phyloP scores from a whole-genome alignment of 2,888 invertebrate species.

The Drosophila fulvimacula region DNA sequence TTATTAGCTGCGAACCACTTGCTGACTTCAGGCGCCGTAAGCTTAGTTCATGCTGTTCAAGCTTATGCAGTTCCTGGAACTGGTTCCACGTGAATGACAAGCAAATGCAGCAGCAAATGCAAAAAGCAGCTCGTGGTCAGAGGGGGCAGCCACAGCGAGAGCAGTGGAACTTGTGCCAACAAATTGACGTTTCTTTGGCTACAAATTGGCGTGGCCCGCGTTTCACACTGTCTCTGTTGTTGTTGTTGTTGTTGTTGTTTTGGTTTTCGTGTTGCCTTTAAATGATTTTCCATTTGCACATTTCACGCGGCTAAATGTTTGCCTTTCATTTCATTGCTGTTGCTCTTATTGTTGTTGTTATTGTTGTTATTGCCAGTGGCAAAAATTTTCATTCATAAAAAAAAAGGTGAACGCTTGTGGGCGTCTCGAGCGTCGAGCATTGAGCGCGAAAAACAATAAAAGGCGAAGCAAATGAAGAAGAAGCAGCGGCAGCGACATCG shows the following conservation, averaged over 20 bases:
- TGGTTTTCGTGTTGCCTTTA: slow-evolving; percentile 51
- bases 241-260: slow-evolving; percentile 27
- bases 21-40: neutral
- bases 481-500: slow-evolving; percentile 31
- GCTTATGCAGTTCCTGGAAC: slow-evolving; percentile 10
- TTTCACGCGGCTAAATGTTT: slow-evolving; percentile 67
- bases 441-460: slow-evolving; percentile 73
- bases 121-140: neutral
- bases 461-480: slow-evolving; percentile 36
- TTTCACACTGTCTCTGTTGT: slow-evolving; percentile 19
- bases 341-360: slow-evolving; percentile 30
- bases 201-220: slow-evolving; percentile 38
- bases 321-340: slow-evolving; percentile 26
- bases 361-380: slow-evolving; percentile 50
- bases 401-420: slow-evolving; percentile 70
- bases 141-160: neutral
- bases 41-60: neutral
- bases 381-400: slow-evolving; percentile 74
- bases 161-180: slow-evolving; percentile 11
- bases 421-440: slow-evolving; percentile 41
- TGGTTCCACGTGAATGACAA: neutral
- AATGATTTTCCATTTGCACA: slow-evolving; percentile 81
- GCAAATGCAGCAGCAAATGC: slow-evolving; percentile 8
- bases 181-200: slow-evolving; percentile 61
- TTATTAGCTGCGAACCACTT: neutral